Evolutionary conservation across 2,888 invertebrate genomes (phyloP), one percentile per base, ranked within the genome.

Genomic region (Brachypterus glaber): DNA sequence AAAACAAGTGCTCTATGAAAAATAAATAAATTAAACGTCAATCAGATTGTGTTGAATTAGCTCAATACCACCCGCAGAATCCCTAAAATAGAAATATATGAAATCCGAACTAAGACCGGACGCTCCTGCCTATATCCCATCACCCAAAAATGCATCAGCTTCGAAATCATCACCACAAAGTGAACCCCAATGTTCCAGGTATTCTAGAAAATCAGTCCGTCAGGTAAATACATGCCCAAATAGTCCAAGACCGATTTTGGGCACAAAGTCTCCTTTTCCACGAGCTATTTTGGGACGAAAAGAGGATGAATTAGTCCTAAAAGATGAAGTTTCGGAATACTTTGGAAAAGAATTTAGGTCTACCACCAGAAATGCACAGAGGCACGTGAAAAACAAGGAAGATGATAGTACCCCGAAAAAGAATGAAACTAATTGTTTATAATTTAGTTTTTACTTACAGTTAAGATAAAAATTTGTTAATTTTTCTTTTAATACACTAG

Each of bases 171-270:
- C 37, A 16, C 36, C 44, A 4, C 35, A 41, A 9, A 25, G 39
- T 2, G 43, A 47, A 34, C 43, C 47, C 5, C 47, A 47, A 37
- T 47, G 47, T 37, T 47, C 47, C 32, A 44, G 47, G 16, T 47
- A 46, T 33, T 48, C 48, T 9, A 41, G 48, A 34, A 18, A 39
- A 18, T 48, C 51, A 4, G 47, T 49, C 9, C 37, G 53, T 13
- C 44, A 43, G 13, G 9, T 34, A 13, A 36, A 18, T 14, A 31
- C 35, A 11, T 27, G 40, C 2, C 43, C 47, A 4, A 46, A 45
- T 29, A 49, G 47, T 35, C 54, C 54, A 1, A 37, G 54, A 27
- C 54, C 54, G 2, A 54, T 54, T 21, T 32, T 54, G 24, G 54
- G 54, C 2, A 48, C 47, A 3, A 52, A 51, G 35, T 21, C 36